Conservation (phyloP, 2,888 invertebrate species). For the Noctua janthe region DNA sequence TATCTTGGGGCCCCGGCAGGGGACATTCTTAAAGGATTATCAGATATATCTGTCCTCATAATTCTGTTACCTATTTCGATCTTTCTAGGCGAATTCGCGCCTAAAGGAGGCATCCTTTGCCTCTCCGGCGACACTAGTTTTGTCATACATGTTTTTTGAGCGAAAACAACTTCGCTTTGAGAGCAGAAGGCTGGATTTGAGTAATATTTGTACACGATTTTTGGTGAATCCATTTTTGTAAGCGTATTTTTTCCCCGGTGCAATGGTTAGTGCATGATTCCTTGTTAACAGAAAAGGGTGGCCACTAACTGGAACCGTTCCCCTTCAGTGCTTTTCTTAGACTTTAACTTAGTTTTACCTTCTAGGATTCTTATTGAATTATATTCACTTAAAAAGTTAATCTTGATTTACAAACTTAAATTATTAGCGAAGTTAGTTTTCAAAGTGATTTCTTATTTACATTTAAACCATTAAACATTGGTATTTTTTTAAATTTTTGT, state of each 20-base stretch:
- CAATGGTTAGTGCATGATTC: constrained; percentile 76
- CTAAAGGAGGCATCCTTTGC: constrained; percentile 84
- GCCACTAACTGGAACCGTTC: constrained; percentile 74
- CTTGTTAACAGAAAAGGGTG: constrained; percentile 74
- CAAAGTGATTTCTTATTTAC: constrained; percentile 6
- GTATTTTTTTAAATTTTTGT: not conserved
- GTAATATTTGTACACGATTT: constrained; percentile 92
- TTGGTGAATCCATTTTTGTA: constrained; percentile 87
- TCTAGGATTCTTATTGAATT: constrained; percentile 37
- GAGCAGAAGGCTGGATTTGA: constrained; percentile 95
- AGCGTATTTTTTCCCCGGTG: constrained; percentile 77
- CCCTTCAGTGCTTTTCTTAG: constrained; percentile 44
- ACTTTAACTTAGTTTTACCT: constrained; percentile 20
- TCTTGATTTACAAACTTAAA: constrained; percentile 11
- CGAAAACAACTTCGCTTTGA: constrained; percentile 92
- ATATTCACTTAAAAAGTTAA: constrained; percentile 38
- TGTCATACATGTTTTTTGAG: constrained; percentile 83
- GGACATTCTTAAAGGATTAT: constrained; percentile 85
- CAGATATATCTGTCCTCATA: constrained; percentile 86
- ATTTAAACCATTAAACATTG: constrained; percentile 10
- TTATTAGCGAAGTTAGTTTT: not conserved
- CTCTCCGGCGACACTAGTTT: constrained; percentile 79
- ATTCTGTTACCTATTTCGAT: constrained; percentile 82
- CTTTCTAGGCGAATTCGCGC: constrained; percentile 87
- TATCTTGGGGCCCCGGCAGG: constrained; percentile 75